Conservation (phyloP, 2,888 invertebrate species). For the Autographa gamma region DNA sequence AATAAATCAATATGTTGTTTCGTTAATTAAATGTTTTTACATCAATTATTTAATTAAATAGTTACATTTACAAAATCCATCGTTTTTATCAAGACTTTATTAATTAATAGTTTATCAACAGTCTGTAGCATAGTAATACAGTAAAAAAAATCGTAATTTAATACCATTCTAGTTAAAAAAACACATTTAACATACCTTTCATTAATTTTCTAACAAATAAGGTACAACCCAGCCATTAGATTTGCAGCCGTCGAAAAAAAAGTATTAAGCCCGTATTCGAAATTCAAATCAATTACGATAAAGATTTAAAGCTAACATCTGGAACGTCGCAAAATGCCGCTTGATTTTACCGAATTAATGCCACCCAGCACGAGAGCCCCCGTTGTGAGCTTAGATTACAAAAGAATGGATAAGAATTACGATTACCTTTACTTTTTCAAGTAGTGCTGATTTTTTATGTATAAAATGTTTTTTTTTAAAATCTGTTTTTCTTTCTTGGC, state of each 20-base stretch:
- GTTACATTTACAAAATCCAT: too few species aligned
- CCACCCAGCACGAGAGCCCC: constrained; percentile 45
- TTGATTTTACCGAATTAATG: constrained; percentile 63
- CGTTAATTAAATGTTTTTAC: too few species aligned
- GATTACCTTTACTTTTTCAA: background rate
- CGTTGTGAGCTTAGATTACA: constrained; percentile 32
- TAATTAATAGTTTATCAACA: too few species aligned
- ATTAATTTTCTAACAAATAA: background rate
- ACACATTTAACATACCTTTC: background rate
- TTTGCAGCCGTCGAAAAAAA: constrained; percentile 36
- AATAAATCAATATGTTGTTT: too few species aligned
- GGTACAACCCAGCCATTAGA: constrained; percentile 25
- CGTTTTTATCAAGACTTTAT: too few species aligned
- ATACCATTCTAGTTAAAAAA: background rate
- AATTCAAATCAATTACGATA: constrained; percentile 62
- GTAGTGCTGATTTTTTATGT: background rate
- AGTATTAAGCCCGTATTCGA: constrained; percentile 50
- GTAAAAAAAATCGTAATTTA: too few species aligned
- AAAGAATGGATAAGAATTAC: constrained; percentile 36
- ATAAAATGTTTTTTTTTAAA: too few species aligned
- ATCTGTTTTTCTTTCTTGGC: too few species aligned
- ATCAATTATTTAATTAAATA: too few species aligned
- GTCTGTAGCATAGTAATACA: too few species aligned
- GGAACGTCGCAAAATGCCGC: constrained; percentile 59
- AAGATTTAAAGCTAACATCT: constrained; percentile 62